Evolutionary conservation across 2,888 invertebrate genomes (phyloP), one percentile per base, ranked within the genome.

Genomic region (Eumerus sabulonum): DNA sequence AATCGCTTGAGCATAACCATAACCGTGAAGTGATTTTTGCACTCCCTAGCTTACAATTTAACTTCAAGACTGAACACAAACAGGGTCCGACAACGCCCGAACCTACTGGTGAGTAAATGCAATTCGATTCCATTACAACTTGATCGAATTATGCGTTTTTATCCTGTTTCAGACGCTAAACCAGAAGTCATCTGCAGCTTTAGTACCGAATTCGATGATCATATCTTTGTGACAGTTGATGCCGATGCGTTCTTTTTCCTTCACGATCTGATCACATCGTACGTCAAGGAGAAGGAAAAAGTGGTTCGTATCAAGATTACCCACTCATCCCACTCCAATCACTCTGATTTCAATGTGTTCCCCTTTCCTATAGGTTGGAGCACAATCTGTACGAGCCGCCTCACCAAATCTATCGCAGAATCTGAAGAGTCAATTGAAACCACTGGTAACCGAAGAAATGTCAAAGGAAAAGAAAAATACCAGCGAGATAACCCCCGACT

Each of bases 171-270:
- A 94, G 94, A 92, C 84, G 92, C 92, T 64, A 96, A 96, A 87
- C 97, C 98, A 1, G 92, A 93, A 56, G 98, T 99, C 35, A 95
- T 97, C 84, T 98, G 98, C 90, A 97, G 97, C 88, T 98, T 99
- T 89, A 97, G 98, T 76, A 98, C 98, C 1, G 98, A 99, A 90
- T 99, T 99, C 90, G 98, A 98, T 87, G 98, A 98, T 89, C 98
- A 98, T 88, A 98, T 99, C 85, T 98, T 97, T 89, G 98, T 98
- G 77, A 97, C 98, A 0, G 98, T 98, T 82, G 97, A 99, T 90
- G 98, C 98, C 0, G 98, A 99, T 90, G 97, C 98, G 1, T 98
- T 99, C 90, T 95, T 99, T 90, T 99, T 99, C 89, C 90, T 99
- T 36, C 99, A 99, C 88, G 98, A 99, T 89, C 92, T 99, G 71